Evolutionary conservation across 2,797 vertebrate species (phyloP), one percentile per base, ranked within the genome.

Genomic region (Hyperoplus lanceolatus): DNA sequence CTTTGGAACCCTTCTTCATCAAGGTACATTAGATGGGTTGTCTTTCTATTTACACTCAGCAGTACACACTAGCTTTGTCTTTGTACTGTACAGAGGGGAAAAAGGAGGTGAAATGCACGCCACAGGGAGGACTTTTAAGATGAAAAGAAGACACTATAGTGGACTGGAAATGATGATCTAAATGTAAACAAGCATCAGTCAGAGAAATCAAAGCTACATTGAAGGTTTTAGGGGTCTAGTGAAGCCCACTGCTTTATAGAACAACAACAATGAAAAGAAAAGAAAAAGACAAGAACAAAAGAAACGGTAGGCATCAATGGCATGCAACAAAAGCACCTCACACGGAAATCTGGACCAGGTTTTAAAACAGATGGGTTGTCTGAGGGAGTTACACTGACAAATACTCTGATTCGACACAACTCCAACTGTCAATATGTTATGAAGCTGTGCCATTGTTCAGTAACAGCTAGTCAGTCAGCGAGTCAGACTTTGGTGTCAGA

Each of bases 241-340:
- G 56, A 55, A 83, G 76, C 77, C 71, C 5, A 8, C 59, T 14
- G 62, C 58, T 65, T 21, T 39, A 79, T 14, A 77, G 64, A 85
- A 81, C 60, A 69, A 79, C 46, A 62, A 21, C 46, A n/a, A 56
- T 36, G 58, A n/a, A 84, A 67, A 66, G 69, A 38, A 68, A 80
- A 60, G 15, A 67, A 62, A 58, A 41, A 49, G 21, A 54, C 43
- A 38, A 74, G 46, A 70, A 88, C 41, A 89, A 93, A 90, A 92
- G 83, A 94, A 93, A 94, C 79, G 81, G 88, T 94, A 96, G 96
- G 95, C 95, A 94, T 94, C 93, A 91, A 95, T 94, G 91, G 94
- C 96, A 96, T 96, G 96, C 94, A 94, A 94, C 88, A 93, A 75
- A 21, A 90, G 75, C 77, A 86, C 75, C 85, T 85, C 86, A 85